Evolutionary conservation across 1,140 invertebrate genomes (phyloP), one percentile per base, ranked within the genome.

Genomic region (Pomacea maculata): DNA sequence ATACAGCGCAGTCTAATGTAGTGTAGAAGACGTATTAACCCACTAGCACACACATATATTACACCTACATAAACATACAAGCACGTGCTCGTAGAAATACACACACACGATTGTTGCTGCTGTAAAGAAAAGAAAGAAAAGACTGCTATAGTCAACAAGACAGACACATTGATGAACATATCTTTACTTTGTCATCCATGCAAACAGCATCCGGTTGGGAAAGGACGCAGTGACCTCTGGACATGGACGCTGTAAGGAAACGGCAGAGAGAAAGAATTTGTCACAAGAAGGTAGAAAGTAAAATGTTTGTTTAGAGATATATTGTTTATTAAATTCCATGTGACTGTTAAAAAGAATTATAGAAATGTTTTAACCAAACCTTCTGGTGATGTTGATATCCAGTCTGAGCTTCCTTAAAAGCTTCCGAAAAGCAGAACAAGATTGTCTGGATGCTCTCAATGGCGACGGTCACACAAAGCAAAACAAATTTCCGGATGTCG

Each of bases 221-320:
- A 98, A 99, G 25, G 97, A 97, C 67, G 96, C 93, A 73, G 92
- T 91, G 73, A 94, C 92, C 90, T 99, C 97, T 71, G 98, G 97
- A 91, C 96, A 98, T 87, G 95, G 94, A 85, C 94, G 95, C 94
- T 97, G 92, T 79, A 93, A 70, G 6, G 29, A 70, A 70, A 70
- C 67, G 25, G 25, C 25, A 25, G 25, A 25, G 25, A 25, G 25
- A 25, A 25, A 25, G 25, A 25, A 25, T 25, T 45, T 45, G 34
- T 45, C 34, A 45, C 34, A 45, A 25, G 25, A 25, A 25, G 25
- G 25, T 25, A 25, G 25, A 25, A 25, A 25, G 25, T 25, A 25
- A 25, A 25, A 25, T 25, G 25, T 25, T 25, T 25, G 25, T 25
- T 25, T 25, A 25, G 25, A 25, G 25, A 25, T 25, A 25, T 25